Base-by-base conservation (phyloP, 2,113 vertebrate species). In the Arenaria interpres region DNA sequence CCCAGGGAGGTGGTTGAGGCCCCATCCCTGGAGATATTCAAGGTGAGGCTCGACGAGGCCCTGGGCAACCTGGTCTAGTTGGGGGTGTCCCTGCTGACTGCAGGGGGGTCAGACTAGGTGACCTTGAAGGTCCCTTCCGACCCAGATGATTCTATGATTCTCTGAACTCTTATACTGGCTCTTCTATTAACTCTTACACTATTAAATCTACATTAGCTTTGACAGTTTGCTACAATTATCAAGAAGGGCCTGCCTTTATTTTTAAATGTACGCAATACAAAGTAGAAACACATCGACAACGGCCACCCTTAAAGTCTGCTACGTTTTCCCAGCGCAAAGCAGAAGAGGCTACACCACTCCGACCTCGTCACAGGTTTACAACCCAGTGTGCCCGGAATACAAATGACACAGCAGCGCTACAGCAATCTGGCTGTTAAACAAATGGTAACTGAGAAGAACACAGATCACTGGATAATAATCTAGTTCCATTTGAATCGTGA, bases 251-350 rank as follows among this genome's bases (percentile, higher is more conserved):
- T 32, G 35, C 17, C 35, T 35, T 37, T 60, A 16, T 63, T 93
- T 71, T 67, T n/a, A 67, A 93, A 77, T 7, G 13, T 2, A 7
- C 4, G 15, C 30, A 46, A 64, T 14, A 27, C 24, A 67, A 54
- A 84, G 28, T 30, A 80, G 37, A 73, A 89, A 39, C 2, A 33
- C 43, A 32, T 9, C 0, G 2, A 12, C 60, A 60, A 3, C 0
- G 9, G 41, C 32, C 75, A 68, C 32, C 30, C 39, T 35, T 10
- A 5, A 60, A n/a, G 14, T 4, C 81, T 77, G n/a, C 17, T 8
- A 3, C 12, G 7, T 69, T 39, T 45, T 64, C 37, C 64, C 64
- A 80, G 17, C 1, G 10, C 5, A 3, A 67, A 84, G 7, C 0
- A 72, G 67, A 41, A 76, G 53, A 43, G n/a, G 51, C 63, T 75